phyloP scores from a whole-genome alignment of 1,140 invertebrate species.

The Amphibalanus amphitrite region DNA sequence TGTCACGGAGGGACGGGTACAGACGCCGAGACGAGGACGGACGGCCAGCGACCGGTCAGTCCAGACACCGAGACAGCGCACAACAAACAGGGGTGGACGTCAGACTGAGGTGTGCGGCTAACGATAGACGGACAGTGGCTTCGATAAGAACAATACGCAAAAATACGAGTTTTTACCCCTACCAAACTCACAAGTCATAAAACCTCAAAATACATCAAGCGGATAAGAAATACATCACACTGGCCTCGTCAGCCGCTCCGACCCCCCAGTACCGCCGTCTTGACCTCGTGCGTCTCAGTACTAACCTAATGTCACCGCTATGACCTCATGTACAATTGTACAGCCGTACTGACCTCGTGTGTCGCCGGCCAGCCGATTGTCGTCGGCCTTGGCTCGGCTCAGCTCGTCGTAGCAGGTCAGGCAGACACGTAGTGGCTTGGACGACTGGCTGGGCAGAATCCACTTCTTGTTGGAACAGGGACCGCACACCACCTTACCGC shows the following conservation, averaged over 20 bases:
- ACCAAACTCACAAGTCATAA: too few species aligned
- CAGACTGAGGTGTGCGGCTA: too few species aligned
- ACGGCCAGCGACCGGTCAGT: too few species aligned
- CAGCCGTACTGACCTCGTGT: neutral
- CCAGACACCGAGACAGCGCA: too few species aligned
- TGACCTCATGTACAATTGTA: neutral
- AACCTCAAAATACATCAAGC: too few species aligned
- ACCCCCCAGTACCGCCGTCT: neutral
- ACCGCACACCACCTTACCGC: constrained; percentile 93
- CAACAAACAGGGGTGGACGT: too few species aligned
- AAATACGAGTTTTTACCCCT: too few species aligned
- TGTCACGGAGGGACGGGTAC: too few species aligned
- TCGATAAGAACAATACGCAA: too few species aligned
- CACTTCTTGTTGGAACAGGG: constrained; percentile 86
- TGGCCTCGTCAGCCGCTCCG: neutral
- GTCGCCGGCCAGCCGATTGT: neutral
- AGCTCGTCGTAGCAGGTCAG: constrained; percentile 76
- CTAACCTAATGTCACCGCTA: neutral
- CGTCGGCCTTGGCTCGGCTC: constrained; percentile 23
- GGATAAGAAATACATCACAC: too few species aligned
- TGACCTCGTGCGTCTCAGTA: neutral
- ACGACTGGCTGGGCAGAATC: constrained; percentile 74
- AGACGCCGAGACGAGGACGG: too few species aligned
- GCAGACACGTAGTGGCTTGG: constrained; percentile 85
- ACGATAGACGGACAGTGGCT: too few species aligned